Evolutionary conservation across 2,797 vertebrate genomes (phyloP).

Genomic region (Anolis apletophallus): DNA sequence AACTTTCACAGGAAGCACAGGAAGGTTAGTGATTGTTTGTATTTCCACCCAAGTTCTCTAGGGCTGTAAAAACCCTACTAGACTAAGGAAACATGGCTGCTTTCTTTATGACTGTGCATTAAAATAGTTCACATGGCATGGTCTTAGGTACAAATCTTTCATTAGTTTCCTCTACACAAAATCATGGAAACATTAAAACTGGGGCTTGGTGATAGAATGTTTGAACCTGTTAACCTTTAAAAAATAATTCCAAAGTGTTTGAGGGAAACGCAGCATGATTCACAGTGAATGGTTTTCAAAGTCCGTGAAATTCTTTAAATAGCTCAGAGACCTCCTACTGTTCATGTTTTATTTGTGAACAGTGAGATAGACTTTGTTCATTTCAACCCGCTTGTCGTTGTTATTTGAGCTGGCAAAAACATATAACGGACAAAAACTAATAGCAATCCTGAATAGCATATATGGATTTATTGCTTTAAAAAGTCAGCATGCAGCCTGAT

Average conservation of each 20-base stretch:
- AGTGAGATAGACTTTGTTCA: conserved; percentile 36
- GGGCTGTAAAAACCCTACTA: conserved; percentile 20
- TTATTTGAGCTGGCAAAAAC: conserved; percentile 51
- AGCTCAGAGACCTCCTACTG: conserved; percentile 54
- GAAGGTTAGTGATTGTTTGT: conserved; percentile 19
- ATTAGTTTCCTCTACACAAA: conserved; percentile 41
- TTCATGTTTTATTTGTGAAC: conserved; percentile 61
- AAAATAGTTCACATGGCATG: neutral
- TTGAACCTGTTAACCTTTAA: conserved; percentile 53
- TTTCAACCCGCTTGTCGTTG: conserved; percentile 50
- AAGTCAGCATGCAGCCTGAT: conserved; percentile 38
- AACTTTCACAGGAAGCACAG: conserved; percentile 31
- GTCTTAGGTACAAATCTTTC: conserved; percentile 32
- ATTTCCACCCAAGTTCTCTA: conserved; percentile 26
- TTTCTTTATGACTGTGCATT: conserved; percentile 4
- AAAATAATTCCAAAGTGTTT: conserved; percentile 47
- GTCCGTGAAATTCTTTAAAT: conserved; percentile 63
- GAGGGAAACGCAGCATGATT: conserved; percentile 47
- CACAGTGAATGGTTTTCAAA: conserved; percentile 57
- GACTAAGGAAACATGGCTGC: neutral
- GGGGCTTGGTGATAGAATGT: conserved; percentile 32
- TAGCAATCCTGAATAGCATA: conserved; percentile 25
- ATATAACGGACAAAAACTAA: conserved; percentile 43
- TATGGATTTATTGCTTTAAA: conserved; percentile 45
- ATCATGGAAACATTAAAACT: conserved; percentile 38